These are phyloP conservation scores for Hippocampus abdominalis DNA, from an alignment of 2,113 vertebrate species.

Conservation along the genomic window DNA sequence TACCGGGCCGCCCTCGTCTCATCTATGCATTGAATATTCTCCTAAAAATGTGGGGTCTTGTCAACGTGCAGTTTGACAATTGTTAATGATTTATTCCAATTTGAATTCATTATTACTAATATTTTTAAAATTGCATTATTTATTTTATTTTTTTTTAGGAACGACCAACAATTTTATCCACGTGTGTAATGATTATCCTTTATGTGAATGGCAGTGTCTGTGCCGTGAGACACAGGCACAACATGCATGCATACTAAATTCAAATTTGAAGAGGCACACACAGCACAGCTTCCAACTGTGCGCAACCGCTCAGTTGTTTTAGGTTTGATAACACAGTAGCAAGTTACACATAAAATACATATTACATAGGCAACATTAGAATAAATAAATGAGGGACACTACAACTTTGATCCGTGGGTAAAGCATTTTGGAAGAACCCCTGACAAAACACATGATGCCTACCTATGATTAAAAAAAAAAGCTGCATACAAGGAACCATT, in stretches of 20 bases:
- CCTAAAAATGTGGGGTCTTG: no score
- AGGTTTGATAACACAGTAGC: constrained; percentile 77
- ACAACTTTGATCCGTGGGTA: constrained; percentile 53
- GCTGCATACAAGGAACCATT: constrained; percentile 36
- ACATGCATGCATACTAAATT: not conserved
- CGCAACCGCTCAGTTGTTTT: constrained; percentile 10
- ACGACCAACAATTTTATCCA: no score
- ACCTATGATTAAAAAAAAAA: constrained; percentile 34
- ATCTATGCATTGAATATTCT: no score
- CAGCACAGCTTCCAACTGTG: constrained; percentile 9
- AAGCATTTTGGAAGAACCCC: constrained; percentile 54
- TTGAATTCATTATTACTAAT: no score
- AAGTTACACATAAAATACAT: constrained; percentile 74
- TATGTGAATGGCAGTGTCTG: not conserved
- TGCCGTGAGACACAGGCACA: constrained; percentile 3
- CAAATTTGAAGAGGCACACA: constrained; percentile 11
- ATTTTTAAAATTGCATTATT: no score
- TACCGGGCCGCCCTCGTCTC: no score
- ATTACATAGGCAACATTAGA: constrained; percentile 77
- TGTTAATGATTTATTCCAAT: no score
- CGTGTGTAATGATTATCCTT: not conserved
- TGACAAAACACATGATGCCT: constrained; percentile 34
- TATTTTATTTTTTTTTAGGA: no score
- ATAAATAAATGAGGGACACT: constrained; percentile 41
- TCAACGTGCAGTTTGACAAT: no score